Evolutionary conservation across 2,888 invertebrate genomes (phyloP).

Genomic region (Habrosyne pyritoides): DNA sequence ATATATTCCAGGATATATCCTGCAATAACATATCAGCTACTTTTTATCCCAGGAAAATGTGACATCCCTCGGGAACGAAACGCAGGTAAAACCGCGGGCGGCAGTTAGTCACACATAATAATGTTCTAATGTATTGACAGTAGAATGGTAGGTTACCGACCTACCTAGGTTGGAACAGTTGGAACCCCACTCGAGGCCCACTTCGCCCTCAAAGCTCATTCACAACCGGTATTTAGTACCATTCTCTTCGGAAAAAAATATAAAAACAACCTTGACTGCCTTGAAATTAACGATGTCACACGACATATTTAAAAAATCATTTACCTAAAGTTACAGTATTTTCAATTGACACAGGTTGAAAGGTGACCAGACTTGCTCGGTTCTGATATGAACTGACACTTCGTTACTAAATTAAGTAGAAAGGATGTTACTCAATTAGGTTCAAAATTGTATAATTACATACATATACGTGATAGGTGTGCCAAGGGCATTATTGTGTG

Average conservation of each 20-base stretch:
- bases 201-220: background rate
- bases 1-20: no score
- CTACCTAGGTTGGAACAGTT: background rate
- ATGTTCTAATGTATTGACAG: background rate
- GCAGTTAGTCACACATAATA: no score
- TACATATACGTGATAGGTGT: background rate
- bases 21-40: no score
- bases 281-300: conserved; percentile 19
- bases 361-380: no score
- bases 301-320: conserved; percentile 5
- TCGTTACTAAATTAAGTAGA: no score
- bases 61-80: no score
- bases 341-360: background rate
- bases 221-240: conserved; percentile 10
- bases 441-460: no score
- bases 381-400: no score
- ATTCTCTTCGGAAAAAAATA: conserved; percentile 13
- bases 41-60: no score
- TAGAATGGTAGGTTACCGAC: background rate
- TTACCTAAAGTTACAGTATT: conserved; percentile 3
- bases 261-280: conserved; percentile 24
- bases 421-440: background rate
- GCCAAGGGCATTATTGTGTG: background rate
- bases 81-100: no score
- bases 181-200: background rate